Evolutionary conservation across 2,888 invertebrate species (phyloP).

Genomic region (Epinotia nisella): DNA sequence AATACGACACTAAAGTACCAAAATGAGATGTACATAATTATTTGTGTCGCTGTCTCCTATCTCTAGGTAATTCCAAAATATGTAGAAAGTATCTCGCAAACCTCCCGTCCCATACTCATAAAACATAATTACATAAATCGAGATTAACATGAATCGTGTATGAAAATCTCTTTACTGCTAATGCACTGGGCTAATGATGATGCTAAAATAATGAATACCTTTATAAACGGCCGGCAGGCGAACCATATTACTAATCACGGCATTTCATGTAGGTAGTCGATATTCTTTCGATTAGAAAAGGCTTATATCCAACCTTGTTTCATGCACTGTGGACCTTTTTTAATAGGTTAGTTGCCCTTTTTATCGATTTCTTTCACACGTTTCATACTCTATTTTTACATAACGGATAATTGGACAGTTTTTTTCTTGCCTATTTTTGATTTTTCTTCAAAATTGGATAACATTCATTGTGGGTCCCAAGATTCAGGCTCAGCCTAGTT

Average conservation of each 20-base stretch:
- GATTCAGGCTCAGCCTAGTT: no score
- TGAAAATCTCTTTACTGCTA: conserved; percentile 11
- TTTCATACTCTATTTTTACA: not conserved
- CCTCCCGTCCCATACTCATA: not conserved
- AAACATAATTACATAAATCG: conserved; percentile 13
- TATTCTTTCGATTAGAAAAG: not conserved
- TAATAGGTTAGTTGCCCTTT: not conserved
- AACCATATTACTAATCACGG: conserved; percentile 24
- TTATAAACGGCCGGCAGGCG: conserved; percentile 21
- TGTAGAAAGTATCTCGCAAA: not conserved
- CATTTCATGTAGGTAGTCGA: conserved; percentile 5
- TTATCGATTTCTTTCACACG: not conserved
- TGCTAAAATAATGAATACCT: conserved; percentile 26
- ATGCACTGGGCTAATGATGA: conserved; percentile 19
- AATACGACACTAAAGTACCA: not conserved
- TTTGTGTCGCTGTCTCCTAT: not conserved
- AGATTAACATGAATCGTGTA: conserved; percentile 1
- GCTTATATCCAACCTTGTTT: not conserved
- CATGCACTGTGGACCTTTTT: not conserved
- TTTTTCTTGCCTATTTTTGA: no score
- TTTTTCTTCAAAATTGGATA: no score
- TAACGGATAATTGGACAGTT: not conserved
- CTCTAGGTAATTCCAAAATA: not conserved
- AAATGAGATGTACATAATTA: not conserved
- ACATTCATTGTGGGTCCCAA: no score